Base-by-base conservation (phyloP, 2,797 vertebrate genomes). In the Sparus aurata region DNA sequence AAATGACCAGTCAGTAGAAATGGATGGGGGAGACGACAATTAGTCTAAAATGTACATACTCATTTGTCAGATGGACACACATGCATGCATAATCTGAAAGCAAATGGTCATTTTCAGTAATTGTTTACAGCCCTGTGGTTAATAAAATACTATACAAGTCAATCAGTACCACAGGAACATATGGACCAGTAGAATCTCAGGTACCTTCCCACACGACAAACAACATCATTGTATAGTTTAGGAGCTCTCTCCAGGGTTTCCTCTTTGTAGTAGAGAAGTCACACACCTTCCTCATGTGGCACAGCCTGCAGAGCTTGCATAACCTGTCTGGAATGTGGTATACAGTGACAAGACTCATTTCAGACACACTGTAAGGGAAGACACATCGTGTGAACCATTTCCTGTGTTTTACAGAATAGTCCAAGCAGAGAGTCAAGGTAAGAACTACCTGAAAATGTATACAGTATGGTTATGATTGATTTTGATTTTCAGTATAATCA, bases 271-370 rank as follows among this genome's bases (percentile, higher is more conserved):
- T 38, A 20, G 22, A 62, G 9, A 25, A 16, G 7, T 16, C 27
- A 57, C 43, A 61, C 12, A 30, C 53, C 23, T 75, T 78, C 52
- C 18, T 25, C 15, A 17, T 13, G 53, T n/a, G 66, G 12, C 80
- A 71, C 85, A 72, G 69, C 82, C 69, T 70, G 70, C 64, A 6
- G 22, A 66, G 34, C 60, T 50, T 55, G 79, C 15, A 62, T 64
- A 83, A 87, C 82, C 61, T 30, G 75, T 4, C 43, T 53, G 86
- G 83, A 82, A 87, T 84, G 81, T 9, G 5, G 73, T 15, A 41
- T 15, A 67, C 61, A 71, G 70, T 58, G 38, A 25, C 27, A 0
- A 27, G 13, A 13, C 5, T 58, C 4, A 7, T 25, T 50, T 60
- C 12, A 64, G 47, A 61, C 75, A 41, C 41, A 17, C 30, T 15